phyloP scores from a whole-genome alignment of 1,140 invertebrate genomes.

The Drosophila nigromelanica region DNA sequence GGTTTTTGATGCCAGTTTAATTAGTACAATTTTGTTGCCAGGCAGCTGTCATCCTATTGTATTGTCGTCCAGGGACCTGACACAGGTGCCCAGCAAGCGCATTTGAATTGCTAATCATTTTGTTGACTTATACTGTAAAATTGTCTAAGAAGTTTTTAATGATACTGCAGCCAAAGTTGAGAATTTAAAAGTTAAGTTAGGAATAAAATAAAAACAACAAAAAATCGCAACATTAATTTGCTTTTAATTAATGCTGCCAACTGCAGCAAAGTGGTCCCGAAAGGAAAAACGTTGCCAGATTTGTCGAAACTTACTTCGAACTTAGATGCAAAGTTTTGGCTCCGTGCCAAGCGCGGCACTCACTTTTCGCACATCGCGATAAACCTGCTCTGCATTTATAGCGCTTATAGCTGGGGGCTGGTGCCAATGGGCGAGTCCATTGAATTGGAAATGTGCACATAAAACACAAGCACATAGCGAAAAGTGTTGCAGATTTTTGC shows the following conservation, averaged over 20 bases:
- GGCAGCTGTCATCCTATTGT: constrained; percentile 22
- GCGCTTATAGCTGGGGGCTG: neutral
- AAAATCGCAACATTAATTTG: constrained; percentile 61
- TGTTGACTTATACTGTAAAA: constrained; percentile 60
- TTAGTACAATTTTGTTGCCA: constrained; percentile 59
- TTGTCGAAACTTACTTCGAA: constrained; percentile 22
- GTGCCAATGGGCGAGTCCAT: constrained; percentile 7
- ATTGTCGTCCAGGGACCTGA: constrained; percentile 56
- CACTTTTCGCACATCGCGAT: constrained; percentile 27
- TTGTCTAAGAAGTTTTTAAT: constrained; percentile 75
- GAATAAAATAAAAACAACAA: constrained; percentile 18
- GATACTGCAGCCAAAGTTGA: constrained; percentile 68
- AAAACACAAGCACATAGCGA: constrained; percentile 14
- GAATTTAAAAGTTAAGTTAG: constrained; percentile 14
- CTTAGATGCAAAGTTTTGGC: constrained; percentile 23
- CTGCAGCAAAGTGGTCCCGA: constrained; percentile 22
- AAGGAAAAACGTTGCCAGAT: constrained; percentile 9
- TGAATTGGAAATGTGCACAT: constrained; percentile 33
- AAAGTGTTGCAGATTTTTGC: constrained; percentile 8
- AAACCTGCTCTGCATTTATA: constrained; percentile 24
- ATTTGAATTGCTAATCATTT: constrained; percentile 78
- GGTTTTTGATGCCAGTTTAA: constrained; percentile 68
- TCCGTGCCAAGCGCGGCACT: constrained; percentile 25
- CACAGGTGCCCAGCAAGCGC: constrained; percentile 47
- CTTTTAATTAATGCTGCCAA: constrained; percentile 71